These are phyloP conservation scores for Pelochelys cantorii DNA, from an alignment of 2,797 vertebrate genomes.

Conservation along the genomic window DNA sequence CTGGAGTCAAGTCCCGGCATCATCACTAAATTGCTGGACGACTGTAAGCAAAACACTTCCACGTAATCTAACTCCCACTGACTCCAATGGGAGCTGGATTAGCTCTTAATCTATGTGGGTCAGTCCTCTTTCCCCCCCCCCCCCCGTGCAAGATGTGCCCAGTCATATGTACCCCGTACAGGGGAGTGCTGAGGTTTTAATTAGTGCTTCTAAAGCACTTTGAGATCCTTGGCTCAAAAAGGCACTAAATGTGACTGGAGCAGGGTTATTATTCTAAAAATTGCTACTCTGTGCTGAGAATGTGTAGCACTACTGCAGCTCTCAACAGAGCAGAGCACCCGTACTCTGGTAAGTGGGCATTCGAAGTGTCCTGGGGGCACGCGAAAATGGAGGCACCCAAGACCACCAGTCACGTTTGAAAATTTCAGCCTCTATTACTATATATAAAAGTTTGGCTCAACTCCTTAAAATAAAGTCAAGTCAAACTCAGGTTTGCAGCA, in stretches of 20 bases:
- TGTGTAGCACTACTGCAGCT: neutral
- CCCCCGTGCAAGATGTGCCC: neutral
- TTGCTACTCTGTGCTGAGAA: neutral
- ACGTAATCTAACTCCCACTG: neutral
- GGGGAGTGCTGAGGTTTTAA: neutral
- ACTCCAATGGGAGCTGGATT: neutral
- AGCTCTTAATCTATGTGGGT: neutral
- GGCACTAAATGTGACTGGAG: neutral
- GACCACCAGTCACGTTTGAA: neutral
- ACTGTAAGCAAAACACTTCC: neutral
- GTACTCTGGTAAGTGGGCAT: neutral
- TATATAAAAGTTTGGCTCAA: neutral
- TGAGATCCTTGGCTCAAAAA: neutral
- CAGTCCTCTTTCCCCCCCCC: too few species aligned
- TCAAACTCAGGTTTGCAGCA: conserved; percentile 1
- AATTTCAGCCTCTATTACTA: neutral
- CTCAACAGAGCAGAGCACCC: neutral
- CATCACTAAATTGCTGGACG: neutral
- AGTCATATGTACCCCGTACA: neutral
- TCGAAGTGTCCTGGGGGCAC: neutral
- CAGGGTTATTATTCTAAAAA: neutral
- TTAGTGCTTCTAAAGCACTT: neutral
- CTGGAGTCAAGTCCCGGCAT: neutral
- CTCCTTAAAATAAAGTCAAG: neutral
- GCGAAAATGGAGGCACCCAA: neutral